phyloP scores from a whole-genome alignment of 2,888 invertebrate genomes.

The Neria commutata region DNA sequence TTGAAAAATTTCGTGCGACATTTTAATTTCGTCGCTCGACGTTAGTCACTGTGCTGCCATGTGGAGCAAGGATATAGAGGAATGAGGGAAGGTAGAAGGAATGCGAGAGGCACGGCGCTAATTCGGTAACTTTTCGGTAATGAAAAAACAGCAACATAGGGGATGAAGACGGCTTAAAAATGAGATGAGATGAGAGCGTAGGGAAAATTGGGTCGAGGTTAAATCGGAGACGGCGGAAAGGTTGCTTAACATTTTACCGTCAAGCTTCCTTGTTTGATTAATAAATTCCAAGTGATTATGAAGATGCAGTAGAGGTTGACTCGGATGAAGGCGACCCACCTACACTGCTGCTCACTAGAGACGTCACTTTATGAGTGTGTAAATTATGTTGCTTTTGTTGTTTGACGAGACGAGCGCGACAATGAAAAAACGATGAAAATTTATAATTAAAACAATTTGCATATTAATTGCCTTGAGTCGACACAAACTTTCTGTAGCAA shows the following conservation, averaged over 20 bases:
- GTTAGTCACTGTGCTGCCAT: too few relatives aligned
- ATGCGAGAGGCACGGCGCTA: neutral
- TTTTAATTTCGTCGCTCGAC: neutral
- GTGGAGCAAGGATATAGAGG: too few relatives aligned
- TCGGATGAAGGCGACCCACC: neutral
- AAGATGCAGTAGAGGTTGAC: neutral
- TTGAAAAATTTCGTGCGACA: neutral
- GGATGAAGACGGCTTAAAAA: neutral
- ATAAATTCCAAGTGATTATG: neutral
- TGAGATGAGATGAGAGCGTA: neutral
- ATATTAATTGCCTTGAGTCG: conserved; percentile 3
- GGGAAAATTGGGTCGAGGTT: neutral
- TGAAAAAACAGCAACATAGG: neutral
- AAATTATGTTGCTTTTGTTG: neutral
- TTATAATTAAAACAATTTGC: conserved; percentile 13
- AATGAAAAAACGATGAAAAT: conserved; percentile 10
- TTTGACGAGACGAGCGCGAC: neutral
- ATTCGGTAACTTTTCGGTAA: neutral
- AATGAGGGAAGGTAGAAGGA: too few relatives aligned
- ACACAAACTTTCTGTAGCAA: too few relatives aligned
- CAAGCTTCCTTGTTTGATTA: neutral
- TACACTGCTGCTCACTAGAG: neutral
- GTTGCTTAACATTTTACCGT: conserved; percentile 3
- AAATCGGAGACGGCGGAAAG: neutral
- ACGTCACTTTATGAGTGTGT: neutral